Conservation (phyloP, 2,888 invertebrate species). For the Volucella inanis region DNA sequence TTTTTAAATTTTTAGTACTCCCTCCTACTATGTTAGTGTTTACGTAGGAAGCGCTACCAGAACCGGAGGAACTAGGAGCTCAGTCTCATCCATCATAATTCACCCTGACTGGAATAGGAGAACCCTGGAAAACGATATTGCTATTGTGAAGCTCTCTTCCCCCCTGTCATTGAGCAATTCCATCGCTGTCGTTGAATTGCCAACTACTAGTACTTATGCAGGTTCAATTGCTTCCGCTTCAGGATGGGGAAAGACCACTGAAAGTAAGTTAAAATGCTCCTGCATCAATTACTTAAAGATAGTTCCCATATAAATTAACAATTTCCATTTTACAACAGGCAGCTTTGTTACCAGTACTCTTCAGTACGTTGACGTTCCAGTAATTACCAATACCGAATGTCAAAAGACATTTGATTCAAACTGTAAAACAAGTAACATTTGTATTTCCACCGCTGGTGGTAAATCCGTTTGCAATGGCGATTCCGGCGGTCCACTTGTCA, state of each 20-base stretch:
- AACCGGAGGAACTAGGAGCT: not conserved
- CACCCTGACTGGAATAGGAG: not conserved
- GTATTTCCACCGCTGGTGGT: constrained; percentile 38
- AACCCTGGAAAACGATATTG: not conserved
- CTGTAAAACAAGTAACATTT: not conserved
- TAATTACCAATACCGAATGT: constrained; percentile 6
- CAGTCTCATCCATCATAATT: not conserved
- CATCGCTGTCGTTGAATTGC: not conserved
- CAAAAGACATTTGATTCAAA: not conserved
- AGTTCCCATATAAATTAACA: not conserved
- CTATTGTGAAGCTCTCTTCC: not conserved
- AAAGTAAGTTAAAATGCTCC: constrained; percentile 8
- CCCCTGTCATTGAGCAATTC: not conserved
- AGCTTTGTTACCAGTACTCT: not conserved
- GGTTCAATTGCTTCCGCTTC: constrained; percentile 13
- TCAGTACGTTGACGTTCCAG: not conserved
- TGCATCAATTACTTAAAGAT: not conserved
- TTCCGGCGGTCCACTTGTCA: constrained; percentile 30
- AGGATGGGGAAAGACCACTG: constrained; percentile 43
- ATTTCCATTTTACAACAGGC: not conserved
- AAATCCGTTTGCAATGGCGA: constrained; percentile 76
- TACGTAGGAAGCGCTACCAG: constrained; percentile 28
- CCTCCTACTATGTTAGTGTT: not conserved
- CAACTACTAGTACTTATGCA: constrained; percentile 3
- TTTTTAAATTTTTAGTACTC: not conserved